These are phyloP conservation scores for Drosophila silvestris DNA, from an alignment of 2,888 invertebrate genomes.

Conservation along the genomic window DNA sequence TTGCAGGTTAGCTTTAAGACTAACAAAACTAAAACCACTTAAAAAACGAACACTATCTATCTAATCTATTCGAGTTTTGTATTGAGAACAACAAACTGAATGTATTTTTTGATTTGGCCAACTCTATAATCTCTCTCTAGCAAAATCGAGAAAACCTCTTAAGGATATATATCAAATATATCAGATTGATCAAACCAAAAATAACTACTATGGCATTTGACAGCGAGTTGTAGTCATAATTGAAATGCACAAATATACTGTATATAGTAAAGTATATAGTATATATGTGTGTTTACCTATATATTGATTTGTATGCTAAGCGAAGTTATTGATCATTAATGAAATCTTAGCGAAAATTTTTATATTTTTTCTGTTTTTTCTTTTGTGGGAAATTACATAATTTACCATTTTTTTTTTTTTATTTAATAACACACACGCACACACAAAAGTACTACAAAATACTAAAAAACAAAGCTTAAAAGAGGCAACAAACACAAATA, in stretches of 20 bases:
- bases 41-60: conserved; percentile 39
- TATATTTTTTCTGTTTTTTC: conserved; percentile 53
- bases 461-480: conserved; percentile 66
- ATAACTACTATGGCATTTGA: conserved; percentile 40
- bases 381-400: conserved; percentile 36
- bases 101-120: conserved; percentile 33
- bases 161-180: conserved; percentile 3
- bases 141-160: conserved; percentile 3
- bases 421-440: conserved; percentile 29
- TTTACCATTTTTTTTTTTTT: conserved; percentile 54
- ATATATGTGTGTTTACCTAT: conserved; percentile 17
- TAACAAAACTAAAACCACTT: conserved; percentile 91
- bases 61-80: conserved; percentile 19
- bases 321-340: conserved; percentile 58
- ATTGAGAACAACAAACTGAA: conserved; percentile 24
- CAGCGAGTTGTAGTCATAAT: conserved; percentile 69
- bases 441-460: conserved; percentile 43
- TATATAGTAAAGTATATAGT: conserved; percentile 11
- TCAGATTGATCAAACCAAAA: conserved; percentile 22
- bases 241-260: conserved; percentile 28
- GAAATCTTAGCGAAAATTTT: conserved; percentile 75
- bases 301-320: conserved; percentile 61
- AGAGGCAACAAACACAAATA: conserved; percentile 59
- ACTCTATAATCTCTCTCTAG: conserved; percentile 17
- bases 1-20: conserved; percentile 99